A percentile compares a stretch with the other conserved stretches of the same genome.
phyloP scores from a whole-genome alignment of 2,888 invertebrate species.

The Cryptosula pallasiana region DNA sequence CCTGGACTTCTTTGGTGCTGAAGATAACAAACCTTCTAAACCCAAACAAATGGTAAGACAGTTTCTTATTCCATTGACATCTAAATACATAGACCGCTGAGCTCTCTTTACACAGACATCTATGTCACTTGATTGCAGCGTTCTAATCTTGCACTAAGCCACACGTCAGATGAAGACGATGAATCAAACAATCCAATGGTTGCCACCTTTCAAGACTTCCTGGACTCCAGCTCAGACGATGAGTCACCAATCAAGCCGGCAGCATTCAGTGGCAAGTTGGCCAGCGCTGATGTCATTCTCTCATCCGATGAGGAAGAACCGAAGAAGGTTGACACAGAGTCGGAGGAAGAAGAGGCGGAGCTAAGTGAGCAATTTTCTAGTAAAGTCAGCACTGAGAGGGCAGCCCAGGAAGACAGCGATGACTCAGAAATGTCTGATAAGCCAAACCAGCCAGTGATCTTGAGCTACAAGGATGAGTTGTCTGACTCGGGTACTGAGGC shows the following conservation, averaged over 20 bases:
- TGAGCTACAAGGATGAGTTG: background rate
- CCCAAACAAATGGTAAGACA: background rate
- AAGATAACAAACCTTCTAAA: slow-evolving; percentile 1
- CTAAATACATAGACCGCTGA: too few relatives aligned
- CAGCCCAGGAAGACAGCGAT: background rate
- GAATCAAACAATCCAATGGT: slow-evolving; percentile 55
- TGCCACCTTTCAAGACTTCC: slow-evolving; percentile 76
- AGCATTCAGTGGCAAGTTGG: background rate
- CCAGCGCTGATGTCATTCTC: slow-evolving; percentile 20
- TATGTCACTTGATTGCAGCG: background rate
- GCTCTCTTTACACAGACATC: background rate
- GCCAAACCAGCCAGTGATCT: background rate
- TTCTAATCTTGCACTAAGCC: background rate
- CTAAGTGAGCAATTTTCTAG: background rate
- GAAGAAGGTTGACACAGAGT: background rate
- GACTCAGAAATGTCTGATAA: background rate
- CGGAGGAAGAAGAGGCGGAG: background rate
- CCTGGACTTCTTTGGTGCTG: background rate
- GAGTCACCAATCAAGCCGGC: background rate
- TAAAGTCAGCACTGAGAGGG: background rate
- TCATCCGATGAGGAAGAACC: slow-evolving; percentile 19
- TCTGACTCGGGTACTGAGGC: background rate
- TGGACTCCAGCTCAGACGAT: slow-evolving; percentile 63
- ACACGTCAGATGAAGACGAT: slow-evolving; percentile 33
- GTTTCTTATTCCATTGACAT: background rate